Conservation (phyloP, 2,888 invertebrate species). For the Trichopoda pennipes region DNA sequence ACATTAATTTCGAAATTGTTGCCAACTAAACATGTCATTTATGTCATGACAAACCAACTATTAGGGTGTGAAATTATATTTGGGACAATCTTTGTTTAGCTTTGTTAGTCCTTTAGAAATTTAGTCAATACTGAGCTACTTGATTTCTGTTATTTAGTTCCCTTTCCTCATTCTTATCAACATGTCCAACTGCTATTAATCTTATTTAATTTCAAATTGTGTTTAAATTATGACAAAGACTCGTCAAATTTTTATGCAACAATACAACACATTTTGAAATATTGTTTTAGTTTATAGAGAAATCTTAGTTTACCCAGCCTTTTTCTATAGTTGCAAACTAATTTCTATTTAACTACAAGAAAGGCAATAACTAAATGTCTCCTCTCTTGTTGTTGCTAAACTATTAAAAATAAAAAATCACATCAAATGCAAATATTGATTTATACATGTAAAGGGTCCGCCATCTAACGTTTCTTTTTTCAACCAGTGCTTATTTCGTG, state of each 20-base stretch:
- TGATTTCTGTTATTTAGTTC: background rate
- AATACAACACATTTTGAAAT: slow-evolving; percentile 42
- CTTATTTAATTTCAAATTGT: slow-evolving; percentile 79
- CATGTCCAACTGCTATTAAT: slow-evolving; percentile 73
- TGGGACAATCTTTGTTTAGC: slow-evolving; percentile 22
- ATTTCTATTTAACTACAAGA: background rate
- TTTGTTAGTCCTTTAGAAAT: slow-evolving; percentile 8
- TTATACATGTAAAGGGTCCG: slow-evolving; percentile 11
- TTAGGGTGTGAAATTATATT: slow-evolving; percentile 30
- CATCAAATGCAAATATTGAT: slow-evolving; percentile 46
- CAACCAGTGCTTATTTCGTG: no score
- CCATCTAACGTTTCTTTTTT: no score
- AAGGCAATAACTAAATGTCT: slow-evolving; percentile 12
- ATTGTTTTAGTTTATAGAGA: no score
- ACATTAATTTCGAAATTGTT: slow-evolving; percentile 20
- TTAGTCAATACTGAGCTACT: slow-evolving; percentile 13
- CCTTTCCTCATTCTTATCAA: background rate
- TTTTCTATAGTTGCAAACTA: background rate
- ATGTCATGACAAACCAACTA: slow-evolving; percentile 35
- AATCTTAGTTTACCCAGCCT: slow-evolving; percentile 1
- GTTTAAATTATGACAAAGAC: slow-evolving; percentile 73
- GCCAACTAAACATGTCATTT: slow-evolving; percentile 28
- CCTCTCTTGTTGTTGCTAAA: slow-evolving; percentile 22
- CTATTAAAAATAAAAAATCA: slow-evolving; percentile 29
- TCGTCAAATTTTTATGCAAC: slow-evolving; percentile 56